A percentile compares a stretch with the other conserved stretches of the same genome.
phyloP scores from a whole-genome alignment of 2,888 invertebrate genomes.

The Protophormia terraenovae region DNA sequence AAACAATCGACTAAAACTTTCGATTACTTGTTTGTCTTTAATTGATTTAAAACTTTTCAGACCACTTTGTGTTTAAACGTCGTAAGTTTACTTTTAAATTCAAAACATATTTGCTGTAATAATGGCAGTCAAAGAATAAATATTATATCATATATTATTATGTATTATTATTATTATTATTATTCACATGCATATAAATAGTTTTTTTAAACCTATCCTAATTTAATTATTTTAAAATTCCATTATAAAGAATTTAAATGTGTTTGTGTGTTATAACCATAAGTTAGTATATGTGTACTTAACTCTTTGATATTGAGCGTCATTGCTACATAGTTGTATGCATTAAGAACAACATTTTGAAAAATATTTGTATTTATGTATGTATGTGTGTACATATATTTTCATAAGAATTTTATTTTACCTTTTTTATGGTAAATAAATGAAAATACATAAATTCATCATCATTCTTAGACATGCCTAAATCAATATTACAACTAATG shows the following conservation, averaged over 20 bases:
- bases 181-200: neutral
- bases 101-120: too few relatives aligned
- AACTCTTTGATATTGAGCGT: conserved; percentile 47
- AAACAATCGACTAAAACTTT: too few relatives aligned
- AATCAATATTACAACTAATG: conserved; percentile 42
- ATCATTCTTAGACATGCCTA: conserved; percentile 24
- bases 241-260: neutral
- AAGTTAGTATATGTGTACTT: neutral
- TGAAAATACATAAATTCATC: conserved; percentile 9
- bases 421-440: conserved; percentile 14
- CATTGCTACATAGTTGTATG: conserved; percentile 17
- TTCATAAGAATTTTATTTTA: conserved; percentile 31
- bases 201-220: neutral
- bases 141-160: too few relatives aligned
- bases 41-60: too few relatives aligned
- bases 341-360: conserved; percentile 1
- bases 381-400: too few relatives aligned
- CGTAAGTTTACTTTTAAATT: too few relatives aligned
- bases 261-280: neutral
- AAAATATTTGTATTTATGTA: too few relatives aligned
- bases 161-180: too few relatives aligned
- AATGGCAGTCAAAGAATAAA: too few relatives aligned
- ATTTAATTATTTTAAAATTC: conserved; percentile 5
- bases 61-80: too few relatives aligned
- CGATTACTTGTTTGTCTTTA: too few relatives aligned